Percentiles rank a stretch among this genome's conserved stretches.
These are phyloP conservation scores for Lordiphosa clarofinis DNA, from an alignment of 1,140 invertebrate genomes.

Conservation along the genomic window DNA sequence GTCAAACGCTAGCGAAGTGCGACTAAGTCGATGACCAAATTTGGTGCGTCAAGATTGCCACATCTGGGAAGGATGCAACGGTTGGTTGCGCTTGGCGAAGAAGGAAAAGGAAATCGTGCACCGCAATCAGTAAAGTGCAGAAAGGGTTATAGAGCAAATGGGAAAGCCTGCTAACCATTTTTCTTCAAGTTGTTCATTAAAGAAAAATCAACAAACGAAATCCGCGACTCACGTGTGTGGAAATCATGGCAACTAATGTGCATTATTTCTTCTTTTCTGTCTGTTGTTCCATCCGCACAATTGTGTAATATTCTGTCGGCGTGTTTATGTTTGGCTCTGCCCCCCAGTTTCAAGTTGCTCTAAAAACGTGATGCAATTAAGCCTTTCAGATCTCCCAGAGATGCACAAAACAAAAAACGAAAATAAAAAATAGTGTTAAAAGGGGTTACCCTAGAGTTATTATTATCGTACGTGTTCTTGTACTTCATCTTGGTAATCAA, in stretches of 20 bases:
- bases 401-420: constrained; percentile 3
- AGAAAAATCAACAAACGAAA: constrained; percentile 22
- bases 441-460: constrained; percentile 35
- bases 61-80: constrained; percentile 60
- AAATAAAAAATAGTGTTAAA: constrained; percentile 24
- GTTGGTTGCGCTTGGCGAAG: constrained; percentile 49
- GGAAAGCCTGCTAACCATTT: background rate
- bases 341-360: constrained; percentile 26
- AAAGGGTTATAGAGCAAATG: constrained; percentile 1
- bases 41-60: constrained; percentile 43
- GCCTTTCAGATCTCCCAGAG: constrained; percentile 10
- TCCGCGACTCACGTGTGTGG: constrained; percentile 29
- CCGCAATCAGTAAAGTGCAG: constrained; percentile 10
- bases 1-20: constrained; percentile 47
- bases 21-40: constrained; percentile 46
- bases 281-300: constrained; percentile 31
- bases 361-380: constrained; percentile 59
- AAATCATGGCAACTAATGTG: constrained; percentile 45
- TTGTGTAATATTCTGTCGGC: constrained; percentile 53
- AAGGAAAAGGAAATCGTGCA: constrained; percentile 12
- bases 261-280: constrained; percentile 27
- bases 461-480: constrained; percentile 53
- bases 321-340: constrained; percentile 21
- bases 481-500: constrained; percentile 35
- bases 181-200: constrained; percentile 25